phyloP scores from a whole-genome alignment of 2,797 vertebrate species.

The Sylvia borin region DNA sequence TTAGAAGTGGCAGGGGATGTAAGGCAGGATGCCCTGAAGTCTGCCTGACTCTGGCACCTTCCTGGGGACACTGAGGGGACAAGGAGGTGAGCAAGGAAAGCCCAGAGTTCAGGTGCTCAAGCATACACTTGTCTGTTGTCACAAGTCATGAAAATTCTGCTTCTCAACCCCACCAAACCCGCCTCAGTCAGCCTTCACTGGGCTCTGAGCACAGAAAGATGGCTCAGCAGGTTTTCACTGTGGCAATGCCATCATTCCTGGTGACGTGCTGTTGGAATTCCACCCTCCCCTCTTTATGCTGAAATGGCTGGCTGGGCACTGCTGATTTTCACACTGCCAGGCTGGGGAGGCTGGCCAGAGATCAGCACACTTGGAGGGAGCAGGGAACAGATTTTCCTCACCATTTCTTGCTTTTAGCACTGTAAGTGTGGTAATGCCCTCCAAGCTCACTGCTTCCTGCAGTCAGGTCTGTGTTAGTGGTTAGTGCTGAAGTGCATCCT shows the following conservation, averaged over 20 bases:
- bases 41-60: not conserved
- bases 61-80: not conserved
- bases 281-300: not conserved
- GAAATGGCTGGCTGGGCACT: not conserved
- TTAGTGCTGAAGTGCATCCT: not conserved
- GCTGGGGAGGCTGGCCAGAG: not conserved
- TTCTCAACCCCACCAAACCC: not conserved
- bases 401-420: not conserved
- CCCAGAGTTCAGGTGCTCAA: fast-evolving
- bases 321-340: not conserved
- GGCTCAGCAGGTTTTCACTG: constrained; percentile 7
- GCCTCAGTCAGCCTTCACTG: not conserved
- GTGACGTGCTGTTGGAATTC: not conserved
- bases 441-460: not conserved
- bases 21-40: not conserved
- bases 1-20: not conserved
- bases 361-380: not conserved
- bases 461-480: not conserved
- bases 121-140: fast-evolving
- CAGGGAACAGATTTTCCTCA: not conserved
- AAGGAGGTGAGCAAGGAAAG: not conserved
- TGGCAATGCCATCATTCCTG: not conserved
- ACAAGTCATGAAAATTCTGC: not conserved
- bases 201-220: not conserved
- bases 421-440: not conserved